Evolutionary conservation across 2,113 vertebrate species (phyloP).

Genomic region (Scopus umbretta): DNA sequence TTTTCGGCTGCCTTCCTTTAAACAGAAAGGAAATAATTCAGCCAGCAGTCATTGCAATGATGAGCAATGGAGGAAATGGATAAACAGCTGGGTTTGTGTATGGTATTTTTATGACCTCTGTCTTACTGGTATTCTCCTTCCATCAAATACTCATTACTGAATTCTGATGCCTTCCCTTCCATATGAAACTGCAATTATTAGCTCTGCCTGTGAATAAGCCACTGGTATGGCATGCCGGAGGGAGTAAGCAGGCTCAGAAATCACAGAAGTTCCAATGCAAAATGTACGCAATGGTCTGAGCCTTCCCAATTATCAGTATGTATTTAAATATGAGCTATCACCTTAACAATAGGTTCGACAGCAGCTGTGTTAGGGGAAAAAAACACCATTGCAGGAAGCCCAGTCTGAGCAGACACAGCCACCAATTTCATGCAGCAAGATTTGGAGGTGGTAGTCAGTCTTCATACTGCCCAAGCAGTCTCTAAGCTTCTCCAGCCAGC

Average conservation of each 20-base stretch:
- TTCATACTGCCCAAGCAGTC: neutral
- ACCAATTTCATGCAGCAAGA: neutral
- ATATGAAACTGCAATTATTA: neutral
- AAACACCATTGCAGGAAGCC: neutral
- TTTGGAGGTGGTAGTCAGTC: neutral
- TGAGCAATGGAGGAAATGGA: constrained; percentile 17
- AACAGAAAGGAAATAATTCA: neutral
- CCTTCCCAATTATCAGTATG: neutral
- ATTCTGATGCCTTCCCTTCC: neutral
- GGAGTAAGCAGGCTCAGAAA: neutral
- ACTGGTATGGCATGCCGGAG: neutral
- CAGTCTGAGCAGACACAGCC: neutral
- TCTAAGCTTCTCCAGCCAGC: neutral
- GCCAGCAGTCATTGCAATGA: neutral
- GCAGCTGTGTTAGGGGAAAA: neutral
- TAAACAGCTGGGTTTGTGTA: constrained; percentile 4
- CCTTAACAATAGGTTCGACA: neutral
- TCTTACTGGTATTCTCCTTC: neutral
- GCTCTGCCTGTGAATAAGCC: neutral
- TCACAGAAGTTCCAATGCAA: neutral
- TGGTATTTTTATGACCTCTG: constrained; percentile 17
- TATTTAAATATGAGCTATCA: neutral
- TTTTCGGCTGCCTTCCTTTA: neutral
- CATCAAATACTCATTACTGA: neutral
- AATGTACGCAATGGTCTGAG: neutral